Evolutionary conservation across 2,113 vertebrate genomes (phyloP).

Genomic region (Prionailurus viverrinus): DNA sequence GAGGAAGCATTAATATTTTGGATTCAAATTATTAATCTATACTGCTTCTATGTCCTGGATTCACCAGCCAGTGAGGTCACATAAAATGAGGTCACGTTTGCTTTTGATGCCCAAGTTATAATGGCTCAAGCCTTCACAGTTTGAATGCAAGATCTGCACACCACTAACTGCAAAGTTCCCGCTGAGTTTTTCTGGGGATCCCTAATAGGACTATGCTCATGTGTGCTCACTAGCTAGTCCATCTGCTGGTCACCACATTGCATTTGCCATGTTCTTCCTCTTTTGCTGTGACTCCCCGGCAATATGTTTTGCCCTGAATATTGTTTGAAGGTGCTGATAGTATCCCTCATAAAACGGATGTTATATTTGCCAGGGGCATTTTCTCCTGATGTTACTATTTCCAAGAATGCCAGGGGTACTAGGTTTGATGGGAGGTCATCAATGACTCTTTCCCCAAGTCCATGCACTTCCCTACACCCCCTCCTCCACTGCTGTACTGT

Average conservation of each 20-base stretch:
- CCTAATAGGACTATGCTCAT: not conserved
- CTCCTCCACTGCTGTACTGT: not conserved
- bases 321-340: not conserved
- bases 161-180: not conserved
- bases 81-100: constrained; percentile 42
- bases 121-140: constrained; percentile 10
- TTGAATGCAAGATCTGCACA: not conserved
- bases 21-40: constrained; percentile 61
- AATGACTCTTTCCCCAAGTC: not conserved
- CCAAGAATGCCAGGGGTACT: not conserved
- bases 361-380: not conserved
- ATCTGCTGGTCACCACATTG: not conserved
- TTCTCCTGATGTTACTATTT: constrained; percentile 14
- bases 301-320: not conserved
- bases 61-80: not conserved
- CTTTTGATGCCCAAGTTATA: constrained; percentile 42
- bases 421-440: not conserved
- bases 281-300: not conserved
- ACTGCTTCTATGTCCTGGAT: constrained; percentile 6
- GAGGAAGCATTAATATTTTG: constrained; percentile 60
- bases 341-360: not conserved
- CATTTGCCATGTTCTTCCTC: not conserved
- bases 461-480: not conserved
- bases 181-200: not conserved
- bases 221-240: not conserved